Conservation (phyloP, 1,140 invertebrate genomes). For the Lasaia peninsularis region DNA sequence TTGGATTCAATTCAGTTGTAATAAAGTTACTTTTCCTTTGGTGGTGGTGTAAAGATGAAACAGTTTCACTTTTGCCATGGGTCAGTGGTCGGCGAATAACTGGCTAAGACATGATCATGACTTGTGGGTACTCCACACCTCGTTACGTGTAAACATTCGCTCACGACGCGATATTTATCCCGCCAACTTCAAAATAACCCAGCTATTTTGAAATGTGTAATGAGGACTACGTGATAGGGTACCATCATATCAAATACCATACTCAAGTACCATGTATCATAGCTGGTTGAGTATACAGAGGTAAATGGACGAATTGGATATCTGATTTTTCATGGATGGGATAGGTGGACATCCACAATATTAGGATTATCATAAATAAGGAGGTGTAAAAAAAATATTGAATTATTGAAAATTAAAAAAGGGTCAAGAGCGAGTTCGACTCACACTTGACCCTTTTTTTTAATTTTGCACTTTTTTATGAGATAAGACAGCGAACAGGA, state of each 20-base stretch:
- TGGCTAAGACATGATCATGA: slow-evolving; percentile 73
- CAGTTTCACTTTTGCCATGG: slow-evolving; percentile 40
- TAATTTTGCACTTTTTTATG: too few relatives aligned
- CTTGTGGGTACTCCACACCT: slow-evolving; percentile 74
- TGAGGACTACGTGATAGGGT: slow-evolving; percentile 57
- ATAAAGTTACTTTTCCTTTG: background rate
- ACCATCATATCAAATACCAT: slow-evolving; percentile 1
- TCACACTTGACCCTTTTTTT: too few relatives aligned
- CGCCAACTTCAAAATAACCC: slow-evolving; percentile 60
- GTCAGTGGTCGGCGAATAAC: slow-evolving; percentile 72
- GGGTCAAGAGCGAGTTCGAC: too few relatives aligned
- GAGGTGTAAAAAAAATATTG: too few relatives aligned
- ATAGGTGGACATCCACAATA: too few relatives aligned
- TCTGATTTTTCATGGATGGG: too few relatives aligned
- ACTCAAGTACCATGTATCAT: background rate
- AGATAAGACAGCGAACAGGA: too few relatives aligned
- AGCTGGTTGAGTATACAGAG: too few relatives aligned
- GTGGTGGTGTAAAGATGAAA: slow-evolving; percentile 13
- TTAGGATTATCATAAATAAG: too few relatives aligned
- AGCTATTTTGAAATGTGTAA: slow-evolving; percentile 60
- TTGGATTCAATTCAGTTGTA: slow-evolving; percentile 12
- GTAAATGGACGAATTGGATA: too few relatives aligned
- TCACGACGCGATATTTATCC: slow-evolving; percentile 73
- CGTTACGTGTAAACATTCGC: slow-evolving; percentile 75
- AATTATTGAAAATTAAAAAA: too few relatives aligned